These are phyloP conservation scores for Macrocentrus cingulum DNA, from an alignment of 1,140 invertebrate species.

Conservation along the genomic window DNA sequence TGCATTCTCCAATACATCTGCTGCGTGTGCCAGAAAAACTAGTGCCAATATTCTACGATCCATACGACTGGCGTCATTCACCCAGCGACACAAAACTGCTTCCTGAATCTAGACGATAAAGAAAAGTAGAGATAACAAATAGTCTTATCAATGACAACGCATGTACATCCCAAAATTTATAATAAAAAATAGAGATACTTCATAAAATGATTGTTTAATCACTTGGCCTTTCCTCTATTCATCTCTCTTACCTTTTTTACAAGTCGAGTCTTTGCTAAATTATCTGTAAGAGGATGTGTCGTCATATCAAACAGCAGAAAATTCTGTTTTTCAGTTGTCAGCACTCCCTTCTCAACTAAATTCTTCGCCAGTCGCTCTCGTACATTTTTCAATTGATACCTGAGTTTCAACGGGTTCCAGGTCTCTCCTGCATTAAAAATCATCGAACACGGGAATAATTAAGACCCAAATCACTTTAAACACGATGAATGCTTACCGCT, in stretches of 20 bases:
- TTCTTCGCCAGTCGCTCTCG: constrained; percentile 98
- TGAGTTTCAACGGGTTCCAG: constrained; percentile 98
- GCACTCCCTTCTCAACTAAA: constrained; percentile 99
- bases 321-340: constrained; percentile 99
- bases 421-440: constrained; percentile 82
- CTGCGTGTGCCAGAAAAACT: constrained; percentile 94
- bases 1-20: constrained; percentile 99
- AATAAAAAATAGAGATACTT: no score
- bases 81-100: constrained; percentile 92
- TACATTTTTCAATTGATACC: constrained; percentile 98
- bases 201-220: no score
- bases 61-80: constrained; percentile 97
- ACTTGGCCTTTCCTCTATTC: no score
- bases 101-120: constrained; percentile 83
- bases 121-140: constrained; percentile 22
- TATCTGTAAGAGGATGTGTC: constrained; percentile 97
- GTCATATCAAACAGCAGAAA: constrained; percentile 99
- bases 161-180: not conserved
- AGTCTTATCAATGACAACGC: not conserved
- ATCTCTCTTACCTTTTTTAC: constrained; percentile 98
- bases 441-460: constrained; percentile 15
- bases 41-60: constrained; percentile 91
- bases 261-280: constrained; percentile 91
- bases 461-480: constrained; percentile 17
- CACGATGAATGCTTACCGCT: no score